Evolutionary conservation across 2,797 vertebrate genomes (phyloP).

Genomic region (Melanotaenia boesemani): DNA sequence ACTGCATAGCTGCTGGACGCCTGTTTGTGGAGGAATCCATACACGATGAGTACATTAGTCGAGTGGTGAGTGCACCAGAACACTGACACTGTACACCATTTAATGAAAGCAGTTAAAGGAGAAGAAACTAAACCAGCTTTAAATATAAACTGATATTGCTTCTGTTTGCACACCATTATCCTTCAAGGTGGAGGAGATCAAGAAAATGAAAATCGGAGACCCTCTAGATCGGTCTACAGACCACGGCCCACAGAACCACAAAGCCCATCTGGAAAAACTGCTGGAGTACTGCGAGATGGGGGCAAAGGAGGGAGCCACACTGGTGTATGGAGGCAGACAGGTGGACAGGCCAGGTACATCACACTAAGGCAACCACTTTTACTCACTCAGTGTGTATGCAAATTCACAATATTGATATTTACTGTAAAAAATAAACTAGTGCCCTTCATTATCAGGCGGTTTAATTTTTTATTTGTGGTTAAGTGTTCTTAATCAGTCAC

Average conservation of each 20-base stretch:
- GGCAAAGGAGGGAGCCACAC: constrained; percentile 92
- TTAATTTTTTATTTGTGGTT: neutral
- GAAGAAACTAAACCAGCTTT: neutral
- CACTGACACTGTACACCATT: neutral
- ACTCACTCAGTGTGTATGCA: too few relatives aligned
- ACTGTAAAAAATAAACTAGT: neutral
- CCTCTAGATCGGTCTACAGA: constrained; percentile 96
- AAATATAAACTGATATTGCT: neutral
- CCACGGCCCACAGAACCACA: constrained; percentile 97
- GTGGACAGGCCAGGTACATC: constrained; percentile 89
- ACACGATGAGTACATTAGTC: constrained; percentile 92
- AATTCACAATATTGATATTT: neutral
- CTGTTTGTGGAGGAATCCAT: constrained; percentile 96
- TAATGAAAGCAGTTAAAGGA: neutral
- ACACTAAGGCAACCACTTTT: neutral
- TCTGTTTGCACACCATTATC: neutral
- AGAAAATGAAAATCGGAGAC: constrained; percentile 97
- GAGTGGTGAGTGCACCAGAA: constrained; percentile 87
- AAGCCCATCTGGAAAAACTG: constrained; percentile 95
- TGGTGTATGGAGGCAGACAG: constrained; percentile 90
- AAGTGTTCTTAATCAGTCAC: too few relatives aligned
- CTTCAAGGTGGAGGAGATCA: constrained; percentile 92
- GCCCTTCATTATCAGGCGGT: neutral
- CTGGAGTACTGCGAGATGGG: constrained; percentile 94
- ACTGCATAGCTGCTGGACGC: constrained; percentile 96